phyloP scores from a whole-genome alignment of 1,140 invertebrate species.

The Brachionus rotundiformis region DNA sequence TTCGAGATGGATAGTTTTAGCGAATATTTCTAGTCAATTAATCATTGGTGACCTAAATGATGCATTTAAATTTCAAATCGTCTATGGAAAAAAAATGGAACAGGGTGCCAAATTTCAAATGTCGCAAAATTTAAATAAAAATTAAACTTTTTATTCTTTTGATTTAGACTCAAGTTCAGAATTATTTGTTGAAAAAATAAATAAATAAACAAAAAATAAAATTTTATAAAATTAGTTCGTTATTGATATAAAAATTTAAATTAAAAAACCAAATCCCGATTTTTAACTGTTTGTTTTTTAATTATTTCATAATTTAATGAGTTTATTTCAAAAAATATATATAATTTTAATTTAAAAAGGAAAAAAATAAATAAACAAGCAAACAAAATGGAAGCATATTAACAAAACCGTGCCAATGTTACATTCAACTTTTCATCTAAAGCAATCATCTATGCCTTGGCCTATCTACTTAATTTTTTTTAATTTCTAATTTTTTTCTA shows the following conservation, averaged over 20 bases:
- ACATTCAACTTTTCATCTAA: too few species aligned
- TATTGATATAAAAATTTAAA: not conserved
- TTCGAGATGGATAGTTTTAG: conserved; percentile 1
- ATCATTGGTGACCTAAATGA: conserved; percentile 16
- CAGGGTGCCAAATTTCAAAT: not conserved
- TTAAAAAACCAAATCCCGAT: not conserved
- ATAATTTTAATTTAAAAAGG: conserved; percentile 9
- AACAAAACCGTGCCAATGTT: not conserved
- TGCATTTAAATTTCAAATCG: not conserved
- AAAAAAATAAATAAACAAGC: not conserved
- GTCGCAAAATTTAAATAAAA: not conserved
- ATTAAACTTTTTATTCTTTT: not conserved
- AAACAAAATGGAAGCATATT: not conserved
- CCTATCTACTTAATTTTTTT: not conserved
- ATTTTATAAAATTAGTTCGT: conserved; percentile 2
- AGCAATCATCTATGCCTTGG: too few species aligned
- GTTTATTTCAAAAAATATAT: conserved; percentile 43
- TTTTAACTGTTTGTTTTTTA: not conserved
- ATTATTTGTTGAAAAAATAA: not conserved
- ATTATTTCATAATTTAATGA: conserved; percentile 1
- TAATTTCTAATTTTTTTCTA: not conserved
- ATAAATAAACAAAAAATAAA: not conserved
- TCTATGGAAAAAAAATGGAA: too few species aligned
- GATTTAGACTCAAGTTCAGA: too few species aligned
- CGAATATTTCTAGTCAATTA: conserved; percentile 13